These are phyloP conservation scores for Amazona vittata DNA, from an alignment of 2,113 vertebrate genomes.

Conservation along the genomic window DNA sequence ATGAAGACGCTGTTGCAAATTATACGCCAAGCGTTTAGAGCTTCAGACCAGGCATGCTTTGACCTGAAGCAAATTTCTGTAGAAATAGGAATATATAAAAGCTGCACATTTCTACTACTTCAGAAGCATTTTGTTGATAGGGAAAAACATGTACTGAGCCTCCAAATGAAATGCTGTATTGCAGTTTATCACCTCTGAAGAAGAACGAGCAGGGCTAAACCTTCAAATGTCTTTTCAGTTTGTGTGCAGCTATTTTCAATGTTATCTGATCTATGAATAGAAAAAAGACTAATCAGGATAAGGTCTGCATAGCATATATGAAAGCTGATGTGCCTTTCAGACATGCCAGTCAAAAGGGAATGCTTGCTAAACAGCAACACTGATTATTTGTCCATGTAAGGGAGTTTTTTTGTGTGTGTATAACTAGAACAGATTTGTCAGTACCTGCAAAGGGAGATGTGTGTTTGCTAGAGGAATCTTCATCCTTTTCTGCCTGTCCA, in stretches of 20 bases:
- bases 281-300: conserved; percentile 23
- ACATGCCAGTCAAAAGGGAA: conserved; percentile 23
- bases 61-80: conserved; percentile 24
- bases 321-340: conserved; percentile 56
- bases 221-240: conserved; percentile 25
- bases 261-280: conserved; percentile 46
- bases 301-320: conserved; percentile 57
- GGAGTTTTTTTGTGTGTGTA: not conserved
- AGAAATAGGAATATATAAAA: not conserved
- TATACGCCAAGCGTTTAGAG: not conserved
- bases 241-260: conserved; percentile 33
- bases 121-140: not conserved
- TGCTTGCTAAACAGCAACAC: not conserved
- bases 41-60: not conserved
- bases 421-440: not conserved
- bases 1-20: not conserved
- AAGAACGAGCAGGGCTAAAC: not conserved
- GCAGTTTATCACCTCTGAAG: not conserved
- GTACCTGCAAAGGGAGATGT: not conserved
- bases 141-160: not conserved
- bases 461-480: not conserved
- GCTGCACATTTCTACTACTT: not conserved
- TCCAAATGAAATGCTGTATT: not conserved
- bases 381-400: not conserved
- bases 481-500: not conserved